Percentiles rank a stretch among this genome's conserved stretches.
Conservation (phyloP, 1,140 invertebrate genomes). For the Bombus haemorrhoidalis region DNA sequence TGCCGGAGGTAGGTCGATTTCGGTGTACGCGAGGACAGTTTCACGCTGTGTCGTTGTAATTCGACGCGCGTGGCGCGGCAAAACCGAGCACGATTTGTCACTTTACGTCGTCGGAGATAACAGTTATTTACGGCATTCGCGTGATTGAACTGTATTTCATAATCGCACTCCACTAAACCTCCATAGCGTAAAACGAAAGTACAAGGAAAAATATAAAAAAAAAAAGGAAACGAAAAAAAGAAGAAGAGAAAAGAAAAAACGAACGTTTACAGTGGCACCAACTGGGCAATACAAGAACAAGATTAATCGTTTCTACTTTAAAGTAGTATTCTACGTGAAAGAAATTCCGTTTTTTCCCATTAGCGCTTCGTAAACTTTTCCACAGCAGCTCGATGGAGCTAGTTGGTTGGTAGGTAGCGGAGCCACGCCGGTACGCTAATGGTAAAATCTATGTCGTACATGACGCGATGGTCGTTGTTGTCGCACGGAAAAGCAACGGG, state of each 20-base stretch:
- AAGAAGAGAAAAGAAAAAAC: background rate
- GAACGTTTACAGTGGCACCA: background rate
- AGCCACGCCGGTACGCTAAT: constrained; percentile 13
- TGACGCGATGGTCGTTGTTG: constrained; percentile 31
- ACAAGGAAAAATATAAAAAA: background rate
- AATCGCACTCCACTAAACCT: constrained; percentile 33
- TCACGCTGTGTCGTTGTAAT: constrained; percentile 63
- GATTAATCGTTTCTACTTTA: constrained; percentile 32
- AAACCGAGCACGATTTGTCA: constrained; percentile 67
- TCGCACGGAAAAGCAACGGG: constrained; percentile 39
- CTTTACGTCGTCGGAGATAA: constrained; percentile 61
- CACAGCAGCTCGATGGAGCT: constrained; percentile 4
- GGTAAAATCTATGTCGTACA: constrained; percentile 56
- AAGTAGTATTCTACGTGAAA: background rate
- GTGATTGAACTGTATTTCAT: constrained; percentile 58
- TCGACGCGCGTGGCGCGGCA: constrained; percentile 47
- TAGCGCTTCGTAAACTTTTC: constrained; percentile 37
- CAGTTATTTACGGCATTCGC: constrained; percentile 66
- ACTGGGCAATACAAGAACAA: constrained; percentile 13
- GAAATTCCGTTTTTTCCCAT: constrained; percentile 18
- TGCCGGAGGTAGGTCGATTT: constrained; percentile 48
- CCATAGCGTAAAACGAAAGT: background rate
- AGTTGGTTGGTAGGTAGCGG: background rate
- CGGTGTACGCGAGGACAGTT: constrained; percentile 50
- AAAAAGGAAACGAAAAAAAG: no score